Evolutionary conservation across 2,797 vertebrate genomes (phyloP).

Genomic region (Lutjanus argentimaculatus): DNA sequence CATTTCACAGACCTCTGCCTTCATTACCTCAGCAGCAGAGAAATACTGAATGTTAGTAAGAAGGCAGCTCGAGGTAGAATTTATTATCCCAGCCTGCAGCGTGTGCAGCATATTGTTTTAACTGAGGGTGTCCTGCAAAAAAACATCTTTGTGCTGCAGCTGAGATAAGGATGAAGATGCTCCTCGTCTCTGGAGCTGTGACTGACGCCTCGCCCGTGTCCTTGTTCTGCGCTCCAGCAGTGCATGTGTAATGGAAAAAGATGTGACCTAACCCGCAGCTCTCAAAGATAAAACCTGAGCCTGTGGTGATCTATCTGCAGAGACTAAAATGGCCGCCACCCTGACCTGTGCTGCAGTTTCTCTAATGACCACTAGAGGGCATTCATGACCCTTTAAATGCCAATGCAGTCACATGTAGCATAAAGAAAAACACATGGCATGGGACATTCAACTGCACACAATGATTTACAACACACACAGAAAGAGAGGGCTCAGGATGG

Average conservation of each 20-base stretch:
- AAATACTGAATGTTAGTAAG: neutral
- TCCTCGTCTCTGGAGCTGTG: constrained; percentile 1
- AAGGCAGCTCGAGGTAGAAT: neutral
- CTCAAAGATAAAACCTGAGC: constrained; percentile 17
- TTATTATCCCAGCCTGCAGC: neutral
- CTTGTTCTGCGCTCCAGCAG: constrained; percentile 12
- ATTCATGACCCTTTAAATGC: constrained; percentile 37
- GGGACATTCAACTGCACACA: neutral
- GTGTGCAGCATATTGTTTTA: neutral
- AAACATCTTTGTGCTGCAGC: neutral
- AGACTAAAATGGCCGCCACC: constrained; percentile 77
- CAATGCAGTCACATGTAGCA: neutral
- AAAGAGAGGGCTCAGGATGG: neutral
- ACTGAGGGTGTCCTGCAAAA: neutral
- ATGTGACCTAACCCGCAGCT: neutral
- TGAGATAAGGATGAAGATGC: constrained; percentile 19
- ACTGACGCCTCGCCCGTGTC: neutral
- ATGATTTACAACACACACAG: neutral
- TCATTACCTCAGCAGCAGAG: neutral
- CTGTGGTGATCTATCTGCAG: constrained; percentile 44
- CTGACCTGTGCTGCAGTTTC: constrained; percentile 57
- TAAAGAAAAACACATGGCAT: neutral
- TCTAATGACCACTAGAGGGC: constrained; percentile 65
- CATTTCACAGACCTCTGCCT: neutral
- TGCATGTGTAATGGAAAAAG: neutral